Evolutionary conservation across 2,113 vertebrate genomes (phyloP).

Genomic region (Fulica atra): DNA sequence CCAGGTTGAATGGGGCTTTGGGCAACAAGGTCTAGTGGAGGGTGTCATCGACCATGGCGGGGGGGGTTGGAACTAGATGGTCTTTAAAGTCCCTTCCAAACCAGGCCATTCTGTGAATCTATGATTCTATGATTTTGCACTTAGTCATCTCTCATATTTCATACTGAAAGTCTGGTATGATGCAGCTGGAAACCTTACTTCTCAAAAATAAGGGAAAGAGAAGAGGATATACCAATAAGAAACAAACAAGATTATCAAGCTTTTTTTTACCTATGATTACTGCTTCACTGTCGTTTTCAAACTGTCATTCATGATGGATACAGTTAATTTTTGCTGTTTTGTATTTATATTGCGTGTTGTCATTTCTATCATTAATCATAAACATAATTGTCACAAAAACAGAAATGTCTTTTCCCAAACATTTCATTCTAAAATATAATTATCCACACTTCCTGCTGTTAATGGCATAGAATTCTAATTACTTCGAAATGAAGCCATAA

Average conservation of each 20-base stretch:
- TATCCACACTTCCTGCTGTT: conserved; percentile 76
- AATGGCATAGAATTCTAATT: conserved; percentile 78
- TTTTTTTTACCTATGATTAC: conserved; percentile 55
- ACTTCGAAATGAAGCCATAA: conserved; percentile 78
- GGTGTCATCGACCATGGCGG: too few species aligned
- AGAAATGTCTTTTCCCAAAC: conserved; percentile 74
- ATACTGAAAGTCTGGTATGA: background rate
- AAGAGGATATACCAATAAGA: background rate
- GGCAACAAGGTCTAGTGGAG: too few species aligned
- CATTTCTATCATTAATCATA: conserved; percentile 78
- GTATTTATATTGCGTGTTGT: conserved; percentile 76
- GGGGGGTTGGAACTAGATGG: too few species aligned
- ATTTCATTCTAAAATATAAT: conserved; percentile 80
- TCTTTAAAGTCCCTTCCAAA: too few species aligned
- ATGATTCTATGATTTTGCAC: background rate
- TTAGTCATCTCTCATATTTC: background rate
- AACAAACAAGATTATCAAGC: conserved; percentile 4
- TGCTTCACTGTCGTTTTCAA: conserved; percentile 56
- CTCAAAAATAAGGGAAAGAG: background rate
- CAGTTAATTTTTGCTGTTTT: conserved; percentile 75
- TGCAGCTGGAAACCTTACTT: background rate
- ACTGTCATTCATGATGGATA: conserved; percentile 75
- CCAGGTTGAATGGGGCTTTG: too few species aligned
- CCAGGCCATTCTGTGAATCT: too few species aligned
- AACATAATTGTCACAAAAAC: conserved; percentile 71